phyloP scores from a whole-genome alignment of 2,113 vertebrate species.

The Centropus unirufus region DNA sequence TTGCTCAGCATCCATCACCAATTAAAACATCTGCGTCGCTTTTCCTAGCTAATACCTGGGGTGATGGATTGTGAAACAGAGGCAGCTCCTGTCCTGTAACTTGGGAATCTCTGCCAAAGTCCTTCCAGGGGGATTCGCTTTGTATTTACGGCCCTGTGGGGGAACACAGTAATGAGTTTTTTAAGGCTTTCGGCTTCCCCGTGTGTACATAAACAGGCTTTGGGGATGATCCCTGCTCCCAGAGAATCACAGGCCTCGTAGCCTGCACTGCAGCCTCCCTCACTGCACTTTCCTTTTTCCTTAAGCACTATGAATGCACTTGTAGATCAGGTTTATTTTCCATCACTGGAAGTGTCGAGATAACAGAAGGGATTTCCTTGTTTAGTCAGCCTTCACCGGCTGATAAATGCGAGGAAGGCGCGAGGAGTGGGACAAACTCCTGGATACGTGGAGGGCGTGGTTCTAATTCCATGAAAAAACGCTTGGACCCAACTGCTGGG shows the following conservation, averaged over 20 bases:
- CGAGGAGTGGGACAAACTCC: not conserved
- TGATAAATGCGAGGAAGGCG: conserved; percentile 18
- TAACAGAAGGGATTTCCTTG: conserved; percentile 61
- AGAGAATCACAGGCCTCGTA: not conserved
- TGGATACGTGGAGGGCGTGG: not conserved
- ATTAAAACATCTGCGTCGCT: not conserved
- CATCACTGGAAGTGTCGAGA: conserved; percentile 35
- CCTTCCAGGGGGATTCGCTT: not conserved
- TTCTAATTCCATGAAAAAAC: not conserved
- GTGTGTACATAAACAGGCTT: not conserved
- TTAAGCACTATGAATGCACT: not conserved
- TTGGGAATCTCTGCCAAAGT: not conserved
- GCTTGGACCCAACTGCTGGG: not conserved
- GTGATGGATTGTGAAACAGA: not conserved
- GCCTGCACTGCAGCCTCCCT: not conserved
- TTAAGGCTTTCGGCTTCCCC: not conserved
- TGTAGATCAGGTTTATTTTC: conserved; percentile 35
- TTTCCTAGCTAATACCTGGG: not conserved
- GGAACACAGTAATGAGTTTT: conserved; percentile 38
- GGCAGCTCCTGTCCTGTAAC: not conserved
- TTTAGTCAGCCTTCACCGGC: conserved; percentile 12
- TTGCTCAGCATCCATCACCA: not conserved
- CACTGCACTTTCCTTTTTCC: not conserved
- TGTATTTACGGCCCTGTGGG: not conserved
- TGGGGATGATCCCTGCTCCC: not conserved